Base-by-base conservation (phyloP, 1,140 invertebrate genomes). In the Euwallacea similis region DNA sequence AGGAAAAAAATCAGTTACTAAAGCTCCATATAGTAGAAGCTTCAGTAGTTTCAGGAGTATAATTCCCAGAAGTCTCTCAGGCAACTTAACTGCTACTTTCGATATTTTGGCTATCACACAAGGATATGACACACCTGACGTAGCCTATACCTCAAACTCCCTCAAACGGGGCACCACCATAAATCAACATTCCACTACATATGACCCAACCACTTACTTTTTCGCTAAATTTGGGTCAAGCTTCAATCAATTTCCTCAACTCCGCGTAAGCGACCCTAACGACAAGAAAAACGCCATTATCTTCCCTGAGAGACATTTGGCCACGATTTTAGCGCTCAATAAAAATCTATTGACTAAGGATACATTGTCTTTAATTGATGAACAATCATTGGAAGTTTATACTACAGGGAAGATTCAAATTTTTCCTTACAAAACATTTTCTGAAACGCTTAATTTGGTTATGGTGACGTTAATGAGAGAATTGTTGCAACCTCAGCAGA, bases 191-290 rank as follows among this genome's bases (percentile, higher is more conserved):
- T 88, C 87, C 0, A 85, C 89, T 6, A 87, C 88, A 1, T 92
- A 92, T 74, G 93, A 96, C 83, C 88, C 92, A 2, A 89, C 89
- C 0, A 90, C 88, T 8, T 92, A 95, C 80, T 96, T 96, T 81
- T 98, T 98, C 76, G 89, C 91, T 59, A 94, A 95, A 77, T 94
- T 93, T 78, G 96, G 95, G 15, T 97, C 96, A 0, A 95, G 92
- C 79, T 98, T 98, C 73, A 93, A 93, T 82, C 91, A 94, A 79
- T 92, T 92, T 78, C 90, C 91, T 0, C 89, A 93, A 69, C 90
- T 93, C 87, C 84, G 89, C 58, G 88, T 90, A 53, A 87, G 86
- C 9, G 78, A 80, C 71, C 46, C 67, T 7, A 69, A 67, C 7
- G 87, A 90, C 41, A 90, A 87, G 73, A 86, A 86, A 78, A 81